Conservation (phyloP, 2,888 invertebrate species). For the Andrena chrysosceles region DNA sequence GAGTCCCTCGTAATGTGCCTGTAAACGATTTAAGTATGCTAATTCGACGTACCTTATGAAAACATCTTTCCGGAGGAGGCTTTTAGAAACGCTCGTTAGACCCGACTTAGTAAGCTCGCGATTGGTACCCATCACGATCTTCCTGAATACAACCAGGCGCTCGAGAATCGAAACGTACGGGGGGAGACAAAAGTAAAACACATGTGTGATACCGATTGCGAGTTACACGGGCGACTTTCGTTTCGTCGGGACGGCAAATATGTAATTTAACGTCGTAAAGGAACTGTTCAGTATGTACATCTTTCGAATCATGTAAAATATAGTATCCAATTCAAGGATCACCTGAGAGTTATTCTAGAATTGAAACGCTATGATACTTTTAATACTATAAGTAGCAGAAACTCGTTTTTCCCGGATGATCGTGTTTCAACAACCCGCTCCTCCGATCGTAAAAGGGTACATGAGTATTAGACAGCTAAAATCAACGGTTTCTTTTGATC, state of each 20-base stretch:
- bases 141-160: constrained; percentile 29
- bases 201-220: constrained; percentile 19
- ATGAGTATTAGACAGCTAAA: too few relatives aligned
- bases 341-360: too few relatives aligned
- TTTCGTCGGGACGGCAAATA: constrained; percentile 12
- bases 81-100: constrained; percentile 67
- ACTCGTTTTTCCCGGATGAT: constrained; percentile 8
- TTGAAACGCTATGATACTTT: too few relatives aligned
- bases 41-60: constrained; percentile 57
- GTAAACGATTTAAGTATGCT: constrained; percentile 64
- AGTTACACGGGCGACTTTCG: constrained; percentile 21
- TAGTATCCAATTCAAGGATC: too few relatives aligned
- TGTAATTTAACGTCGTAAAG: constrained; percentile 3
- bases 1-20: constrained; percentile 52
- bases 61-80: constrained; percentile 56
- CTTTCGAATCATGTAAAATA: too few relatives aligned
- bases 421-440: background rate
- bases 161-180: constrained; percentile 59
- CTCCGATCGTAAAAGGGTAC: too few relatives aligned
- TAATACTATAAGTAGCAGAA: background rate
- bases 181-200: constrained; percentile 13
- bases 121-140: constrained; percentile 48
- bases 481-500: too few relatives aligned
- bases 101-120: constrained; percentile 48
- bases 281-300: too few relatives aligned